These are phyloP conservation scores for Sebastes dallii DNA, from an alignment of 2,797 vertebrate species.

Conservation along the genomic window DNA sequence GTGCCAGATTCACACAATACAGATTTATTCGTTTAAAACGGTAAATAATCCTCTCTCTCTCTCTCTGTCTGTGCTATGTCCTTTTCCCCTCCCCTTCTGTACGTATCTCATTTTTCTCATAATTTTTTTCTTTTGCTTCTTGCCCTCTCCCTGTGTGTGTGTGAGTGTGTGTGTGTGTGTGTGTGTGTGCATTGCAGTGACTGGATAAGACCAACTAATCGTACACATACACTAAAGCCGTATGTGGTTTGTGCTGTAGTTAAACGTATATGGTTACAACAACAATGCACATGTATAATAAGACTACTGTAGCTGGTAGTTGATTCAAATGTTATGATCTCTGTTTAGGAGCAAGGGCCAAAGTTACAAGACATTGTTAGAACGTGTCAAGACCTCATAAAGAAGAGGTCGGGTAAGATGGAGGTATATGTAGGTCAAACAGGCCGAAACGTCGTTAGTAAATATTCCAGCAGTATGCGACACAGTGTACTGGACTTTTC, in stretches of 20 bases:
- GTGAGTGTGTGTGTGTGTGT: background rate
- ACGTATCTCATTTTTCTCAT: background rate
- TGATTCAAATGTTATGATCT: background rate
- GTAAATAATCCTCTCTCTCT: conserved; percentile 72
- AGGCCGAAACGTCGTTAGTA: background rate
- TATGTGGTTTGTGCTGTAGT: accelerated
- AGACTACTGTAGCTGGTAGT: too few species aligned
- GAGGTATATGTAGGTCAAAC: background rate
- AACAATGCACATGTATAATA: too few species aligned
- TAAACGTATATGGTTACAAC: too few species aligned
- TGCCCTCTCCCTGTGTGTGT: background rate
- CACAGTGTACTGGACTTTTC: too few species aligned
- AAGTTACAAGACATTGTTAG: background rate
- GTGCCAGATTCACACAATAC: conserved; percentile 69
- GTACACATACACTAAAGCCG: too few species aligned
- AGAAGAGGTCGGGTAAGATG: background rate
- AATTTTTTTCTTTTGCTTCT: conserved; percentile 7
- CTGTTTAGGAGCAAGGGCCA: background rate
- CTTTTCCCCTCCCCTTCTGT: conserved; percentile 6
- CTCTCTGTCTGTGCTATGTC: conserved; percentile 3
- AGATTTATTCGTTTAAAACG: conserved; percentile 74
- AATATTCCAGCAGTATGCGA: background rate
- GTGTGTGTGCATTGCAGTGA: background rate
- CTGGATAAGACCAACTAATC: too few species aligned
- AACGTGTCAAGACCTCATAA: background rate